phyloP scores from a whole-genome alignment of 2,113 vertebrate genomes.

The Meleagris gallopavo region DNA sequence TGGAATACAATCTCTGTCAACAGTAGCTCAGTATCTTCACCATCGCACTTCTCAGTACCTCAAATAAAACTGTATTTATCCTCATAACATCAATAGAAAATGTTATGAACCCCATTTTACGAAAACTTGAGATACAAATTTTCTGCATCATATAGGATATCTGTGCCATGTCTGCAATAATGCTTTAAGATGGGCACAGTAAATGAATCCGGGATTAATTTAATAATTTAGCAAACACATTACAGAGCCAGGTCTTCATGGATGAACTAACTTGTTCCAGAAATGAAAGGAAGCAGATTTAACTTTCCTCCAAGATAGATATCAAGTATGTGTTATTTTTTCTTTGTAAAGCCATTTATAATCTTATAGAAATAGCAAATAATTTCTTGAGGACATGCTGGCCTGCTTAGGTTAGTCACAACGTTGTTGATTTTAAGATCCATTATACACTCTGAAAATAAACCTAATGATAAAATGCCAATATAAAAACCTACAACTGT shows the following conservation, averaged over 20 bases:
- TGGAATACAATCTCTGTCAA: background rate
- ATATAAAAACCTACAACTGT: background rate
- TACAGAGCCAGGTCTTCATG: rapidly evolving
- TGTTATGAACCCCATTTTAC: background rate
- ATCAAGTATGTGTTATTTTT: background rate
- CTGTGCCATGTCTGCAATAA: background rate
- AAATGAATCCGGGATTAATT: background rate
- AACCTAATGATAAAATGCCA: background rate
- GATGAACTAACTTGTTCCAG: background rate
- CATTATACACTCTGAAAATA: background rate
- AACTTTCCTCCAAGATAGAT: background rate
- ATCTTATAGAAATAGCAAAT: background rate
- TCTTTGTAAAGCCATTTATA: background rate
- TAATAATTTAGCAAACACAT: background rate
- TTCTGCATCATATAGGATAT: background rate
- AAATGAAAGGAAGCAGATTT: background rate
- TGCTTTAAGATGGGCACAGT: background rate
- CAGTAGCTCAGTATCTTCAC: background rate
- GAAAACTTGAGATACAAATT: background rate
- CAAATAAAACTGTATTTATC: background rate
- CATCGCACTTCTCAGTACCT: background rate
- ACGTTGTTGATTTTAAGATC: background rate
- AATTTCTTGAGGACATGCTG: background rate
- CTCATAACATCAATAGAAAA: background rate
- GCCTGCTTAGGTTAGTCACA: background rate